Conservation (phyloP, 2,888 invertebrate genomes). For the Artemia sinica region DNA sequence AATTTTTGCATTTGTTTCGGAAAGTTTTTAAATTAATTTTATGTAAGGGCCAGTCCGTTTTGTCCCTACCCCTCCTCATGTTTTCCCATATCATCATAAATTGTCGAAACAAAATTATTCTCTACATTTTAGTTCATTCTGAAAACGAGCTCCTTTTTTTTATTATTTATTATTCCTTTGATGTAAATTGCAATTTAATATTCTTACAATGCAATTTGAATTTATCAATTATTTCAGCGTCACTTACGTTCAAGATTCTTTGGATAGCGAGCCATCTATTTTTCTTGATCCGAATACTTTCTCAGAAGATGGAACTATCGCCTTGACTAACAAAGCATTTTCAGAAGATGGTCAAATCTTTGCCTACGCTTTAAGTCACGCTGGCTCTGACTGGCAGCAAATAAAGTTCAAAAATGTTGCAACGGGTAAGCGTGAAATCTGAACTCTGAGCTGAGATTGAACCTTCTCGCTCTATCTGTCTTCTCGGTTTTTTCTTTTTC, state of each 20-base stretch:
- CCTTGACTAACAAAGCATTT: constrained; percentile 54
- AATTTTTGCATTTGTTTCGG: too few species aligned
- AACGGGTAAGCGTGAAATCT: constrained; percentile 38
- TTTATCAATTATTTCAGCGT: constrained; percentile 43
- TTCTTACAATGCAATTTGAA: not conserved
- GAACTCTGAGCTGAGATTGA: not conserved
- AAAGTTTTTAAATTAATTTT: too few species aligned
- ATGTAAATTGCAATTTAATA: too few species aligned
- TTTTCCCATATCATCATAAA: too few species aligned
- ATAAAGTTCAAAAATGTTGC: constrained; percentile 61
- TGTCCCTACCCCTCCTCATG: too few species aligned
- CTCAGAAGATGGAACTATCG: constrained; percentile 76
- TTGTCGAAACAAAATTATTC: too few species aligned
- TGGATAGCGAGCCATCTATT: constrained; percentile 55
- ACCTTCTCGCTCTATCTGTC: not conserved
- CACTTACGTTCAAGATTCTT: constrained; percentile 62
- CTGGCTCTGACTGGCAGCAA: constrained; percentile 91
- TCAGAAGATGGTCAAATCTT: constrained; percentile 74
- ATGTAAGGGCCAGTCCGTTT: too few species aligned
- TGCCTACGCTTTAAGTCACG: constrained; percentile 77
- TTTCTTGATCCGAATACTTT: constrained; percentile 89
- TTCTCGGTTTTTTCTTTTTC: too few species aligned
- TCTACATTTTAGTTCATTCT: too few species aligned
- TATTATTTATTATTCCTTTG: too few species aligned
- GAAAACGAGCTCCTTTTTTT: too few species aligned